Percentiles rank a stretch among this genome's conserved stretches.
Conservation (phyloP, 2,113 vertebrate species). For the Rhombomys opimus region DNA sequence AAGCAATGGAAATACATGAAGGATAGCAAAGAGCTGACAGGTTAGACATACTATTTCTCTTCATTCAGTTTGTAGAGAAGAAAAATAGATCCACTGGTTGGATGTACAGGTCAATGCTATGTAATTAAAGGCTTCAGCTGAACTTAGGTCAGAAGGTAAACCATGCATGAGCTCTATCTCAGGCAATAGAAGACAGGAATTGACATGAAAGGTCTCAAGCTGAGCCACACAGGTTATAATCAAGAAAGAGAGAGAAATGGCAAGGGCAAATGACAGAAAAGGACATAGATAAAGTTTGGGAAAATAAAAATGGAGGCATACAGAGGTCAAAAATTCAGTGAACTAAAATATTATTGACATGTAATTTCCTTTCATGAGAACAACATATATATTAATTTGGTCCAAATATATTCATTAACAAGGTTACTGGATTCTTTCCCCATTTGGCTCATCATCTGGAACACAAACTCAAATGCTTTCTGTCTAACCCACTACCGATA, state of each 20-base stretch:
- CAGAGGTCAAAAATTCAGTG: background rate
- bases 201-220: background rate
- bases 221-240: background rate
- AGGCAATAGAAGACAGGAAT: background rate
- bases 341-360: background rate
- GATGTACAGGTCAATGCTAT: constrained; percentile 34
- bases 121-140: constrained; percentile 6
- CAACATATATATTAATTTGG: background rate
- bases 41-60: background rate
- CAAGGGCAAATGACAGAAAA: constrained; percentile 32
- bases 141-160: constrained; percentile 7
- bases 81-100: background rate
- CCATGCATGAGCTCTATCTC: background rate
- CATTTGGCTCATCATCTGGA: background rate
- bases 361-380: background rate
- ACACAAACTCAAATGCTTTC: background rate
- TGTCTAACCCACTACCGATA: background rate
- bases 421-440: background rate
- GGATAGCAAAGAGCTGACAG: background rate
- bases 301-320: background rate
- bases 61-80: background rate
- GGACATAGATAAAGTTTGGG: background rate
- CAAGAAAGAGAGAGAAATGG: background rate
- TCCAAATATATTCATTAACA: background rate
- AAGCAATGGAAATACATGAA: constrained; percentile 53